Base-by-base conservation (phyloP, 2,797 vertebrate species). In the Lutra lutra region DNA sequence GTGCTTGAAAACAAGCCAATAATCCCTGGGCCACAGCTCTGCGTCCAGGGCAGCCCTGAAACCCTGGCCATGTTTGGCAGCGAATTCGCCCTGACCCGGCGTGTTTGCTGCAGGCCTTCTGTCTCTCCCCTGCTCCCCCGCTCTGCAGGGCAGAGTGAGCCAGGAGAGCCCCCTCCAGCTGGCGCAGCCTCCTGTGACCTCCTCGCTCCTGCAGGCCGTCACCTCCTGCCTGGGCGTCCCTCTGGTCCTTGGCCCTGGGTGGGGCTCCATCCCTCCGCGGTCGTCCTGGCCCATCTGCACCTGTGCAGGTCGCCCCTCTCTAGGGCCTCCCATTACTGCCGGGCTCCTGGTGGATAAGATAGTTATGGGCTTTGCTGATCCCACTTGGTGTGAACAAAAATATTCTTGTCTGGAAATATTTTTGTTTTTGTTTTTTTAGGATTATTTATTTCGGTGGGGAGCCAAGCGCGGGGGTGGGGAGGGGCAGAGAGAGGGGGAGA, bases 241-340 rank as follows among this genome's bases (percentile, higher is more conserved):
- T 32, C 75, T 66, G 4, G 29, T 13, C 25, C 18, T 14, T 18
- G 5, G 23, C 15, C 40, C 54, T 18, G 4, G 20, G 11, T 15
- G n/a, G 5, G 5, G 7, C 9, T 0, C 29, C 18, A 14, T 46
- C 21, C 58, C 48, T 70, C 14, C 3, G 1, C 17, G 9, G 64
- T 8, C 32, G 23, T 46, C 62, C 32, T 54, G 18, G 10, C 48
- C 29, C 5, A 1, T 23, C 18, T 5, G 5, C 12, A 14, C 21
- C 64, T 60, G 20, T 80, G 15, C 11, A 35, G n/a, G 11, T 12
- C 7, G 70, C 46, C 68, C 72, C 56, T 66, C 21, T 1, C 18
- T 21, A 29, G 20, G 7, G 46, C 54, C 35, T 43, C 3, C 27
- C 8, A 15, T 51, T 38, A n/a, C 88, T 7, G 13, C 43, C 35